Evolutionary conservation across 2,113 vertebrate genomes (phyloP).

Genomic region (Polyodon spathula): DNA sequence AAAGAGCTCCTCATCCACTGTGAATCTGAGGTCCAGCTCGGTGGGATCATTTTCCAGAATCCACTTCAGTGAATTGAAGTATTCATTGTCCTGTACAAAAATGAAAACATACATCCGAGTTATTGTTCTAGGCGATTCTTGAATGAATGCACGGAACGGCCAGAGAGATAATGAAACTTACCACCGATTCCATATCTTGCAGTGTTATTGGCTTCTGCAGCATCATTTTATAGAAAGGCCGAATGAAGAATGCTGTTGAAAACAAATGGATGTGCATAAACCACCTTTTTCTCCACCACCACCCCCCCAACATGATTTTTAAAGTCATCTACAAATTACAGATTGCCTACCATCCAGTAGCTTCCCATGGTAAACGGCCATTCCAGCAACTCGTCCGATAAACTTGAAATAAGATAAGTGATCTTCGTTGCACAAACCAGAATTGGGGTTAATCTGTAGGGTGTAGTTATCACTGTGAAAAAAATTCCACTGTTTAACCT

Average conservation of each 20-base stretch:
- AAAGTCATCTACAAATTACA: too few species aligned
- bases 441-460: slow-evolving; percentile 96
- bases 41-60: slow-evolving; percentile 93
- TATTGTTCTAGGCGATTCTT: too few species aligned
- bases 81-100: slow-evolving; percentile 77
- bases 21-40: slow-evolving; percentile 87
- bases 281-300: too few species aligned
- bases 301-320: too few species aligned
- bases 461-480: slow-evolving; percentile 90
- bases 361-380: slow-evolving; percentile 96
- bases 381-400: slow-evolving; percentile 93
- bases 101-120: slow-evolving; percentile 4
- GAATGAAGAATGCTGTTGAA: slow-evolving; percentile 84
- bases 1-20: slow-evolving; percentile 93
- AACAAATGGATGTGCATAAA: slow-evolving; percentile 18
- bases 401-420: slow-evolving; percentile 97
- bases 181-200: slow-evolving; percentile 97
- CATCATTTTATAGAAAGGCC: slow-evolving; percentile 99
- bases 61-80: slow-evolving; percentile 92
- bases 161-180: too few species aligned
- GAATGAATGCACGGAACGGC: too few species aligned
- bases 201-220: slow-evolving; percentile 88
- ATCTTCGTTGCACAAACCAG: slow-evolving; percentile 94
- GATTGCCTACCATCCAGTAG: slow-evolving; percentile 80
- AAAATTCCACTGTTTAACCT: too few species aligned